phyloP scores from a whole-genome alignment of 2,797 vertebrate genomes.

The Phataginus tricuspis region DNA sequence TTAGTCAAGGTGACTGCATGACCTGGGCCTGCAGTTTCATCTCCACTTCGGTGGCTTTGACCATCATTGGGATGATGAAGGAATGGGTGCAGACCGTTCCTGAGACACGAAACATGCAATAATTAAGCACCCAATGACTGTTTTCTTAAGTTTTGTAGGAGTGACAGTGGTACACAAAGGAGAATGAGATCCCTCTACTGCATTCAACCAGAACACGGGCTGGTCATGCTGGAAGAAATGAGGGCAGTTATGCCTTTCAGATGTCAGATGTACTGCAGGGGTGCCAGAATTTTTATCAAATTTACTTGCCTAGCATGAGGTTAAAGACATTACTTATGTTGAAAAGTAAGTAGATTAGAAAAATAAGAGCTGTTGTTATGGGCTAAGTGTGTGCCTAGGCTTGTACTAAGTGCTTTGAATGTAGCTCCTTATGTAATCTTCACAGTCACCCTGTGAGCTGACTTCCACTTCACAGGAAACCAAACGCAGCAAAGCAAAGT shows the following conservation, averaged over 20 bases:
- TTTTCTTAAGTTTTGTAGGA: not conserved
- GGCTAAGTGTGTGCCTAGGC: no score
- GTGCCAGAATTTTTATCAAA: not conserved
- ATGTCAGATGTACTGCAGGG: not conserved
- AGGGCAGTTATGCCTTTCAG: not conserved
- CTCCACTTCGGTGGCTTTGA: not conserved
- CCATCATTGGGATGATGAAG: not conserved
- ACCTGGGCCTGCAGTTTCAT: not conserved
- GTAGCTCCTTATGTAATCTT: not conserved
- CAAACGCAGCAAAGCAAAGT: not conserved
- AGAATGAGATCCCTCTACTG: not conserved
- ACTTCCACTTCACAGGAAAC: not conserved
- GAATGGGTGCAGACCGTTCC: not conserved
- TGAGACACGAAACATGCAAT: not conserved
- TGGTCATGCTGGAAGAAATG: not conserved
- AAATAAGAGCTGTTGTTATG: not conserved
- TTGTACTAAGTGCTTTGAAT: not conserved
- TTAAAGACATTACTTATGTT: constrained; percentile 14
- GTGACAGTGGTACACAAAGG: not conserved
- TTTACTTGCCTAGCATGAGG: constrained; percentile 18
- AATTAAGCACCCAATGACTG: constrained; percentile 6
- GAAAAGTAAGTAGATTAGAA: not conserved
- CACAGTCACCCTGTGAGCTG: not conserved
- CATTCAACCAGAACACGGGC: not conserved
- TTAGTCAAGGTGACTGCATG: not conserved